Conservation (phyloP, 2,113 vertebrate genomes). For the Macrotus californicus region DNA sequence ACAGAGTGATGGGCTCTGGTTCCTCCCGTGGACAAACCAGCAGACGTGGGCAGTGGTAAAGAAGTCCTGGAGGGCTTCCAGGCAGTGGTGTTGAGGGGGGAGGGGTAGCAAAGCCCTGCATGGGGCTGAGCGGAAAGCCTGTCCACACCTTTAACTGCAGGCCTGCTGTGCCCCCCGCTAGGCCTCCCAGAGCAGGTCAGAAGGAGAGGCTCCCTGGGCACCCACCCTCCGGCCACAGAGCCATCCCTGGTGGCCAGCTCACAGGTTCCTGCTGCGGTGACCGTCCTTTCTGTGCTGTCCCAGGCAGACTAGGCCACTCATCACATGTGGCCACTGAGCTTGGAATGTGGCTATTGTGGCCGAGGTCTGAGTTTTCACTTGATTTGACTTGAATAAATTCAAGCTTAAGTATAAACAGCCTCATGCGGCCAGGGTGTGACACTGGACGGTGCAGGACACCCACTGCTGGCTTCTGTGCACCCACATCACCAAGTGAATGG, state of each 20-base stretch:
- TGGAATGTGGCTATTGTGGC: rapidly evolving
- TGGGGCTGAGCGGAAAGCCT: rapidly evolving
- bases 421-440: rapidly evolving
- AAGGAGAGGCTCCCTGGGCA: rapidly evolving
- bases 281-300: rapidly evolving
- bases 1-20: rapidly evolving
- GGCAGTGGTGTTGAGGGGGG: neutral
- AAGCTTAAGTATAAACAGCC: neutral
- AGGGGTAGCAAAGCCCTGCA: rapidly evolving
- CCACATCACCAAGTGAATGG: rapidly evolving
- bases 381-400: too few species aligned
- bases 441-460: rapidly evolving
- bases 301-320: rapidly evolving
- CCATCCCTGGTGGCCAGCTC: rapidly evolving
- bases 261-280: rapidly evolving
- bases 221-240: neutral
- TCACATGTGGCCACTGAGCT: rapidly evolving
- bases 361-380: rapidly evolving
- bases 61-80: neutral
- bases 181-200: neutral
- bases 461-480: rapidly evolving
- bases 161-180: too few species aligned
- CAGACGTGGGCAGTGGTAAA: neutral
- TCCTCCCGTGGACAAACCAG: rapidly evolving
- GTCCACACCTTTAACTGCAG: rapidly evolving